Percentiles rank a stretch among this genome's conserved stretches.
These are phyloP conservation scores for Cheilosia urbana DNA, from an alignment of 2,888 invertebrate genomes.

Conservation along the genomic window DNA sequence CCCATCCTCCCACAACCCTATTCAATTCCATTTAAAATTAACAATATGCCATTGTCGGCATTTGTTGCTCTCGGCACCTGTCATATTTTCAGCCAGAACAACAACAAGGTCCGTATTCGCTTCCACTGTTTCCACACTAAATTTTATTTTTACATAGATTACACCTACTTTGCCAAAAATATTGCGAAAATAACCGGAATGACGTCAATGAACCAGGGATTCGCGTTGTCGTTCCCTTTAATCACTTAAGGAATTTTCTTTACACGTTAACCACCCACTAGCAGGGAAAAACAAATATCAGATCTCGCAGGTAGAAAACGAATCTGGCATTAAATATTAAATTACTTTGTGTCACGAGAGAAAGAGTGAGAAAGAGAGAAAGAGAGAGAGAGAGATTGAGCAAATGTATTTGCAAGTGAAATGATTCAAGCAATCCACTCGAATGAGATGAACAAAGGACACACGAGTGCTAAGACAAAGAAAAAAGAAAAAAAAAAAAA, in stretches of 20 bases:
- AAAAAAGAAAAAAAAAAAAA: constrained; percentile 59
- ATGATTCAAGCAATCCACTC: constrained; percentile 17
- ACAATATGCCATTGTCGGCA: no score
- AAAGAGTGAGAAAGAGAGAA: neutral
- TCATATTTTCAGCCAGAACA: no score
- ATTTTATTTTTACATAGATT: no score
- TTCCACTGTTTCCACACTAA: no score
- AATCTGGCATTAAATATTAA: constrained; percentile 19
- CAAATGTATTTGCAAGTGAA: neutral
- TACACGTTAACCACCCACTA: neutral
- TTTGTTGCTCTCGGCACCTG: no score
- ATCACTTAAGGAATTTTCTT: constrained; percentile 22
- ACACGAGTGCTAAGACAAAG: constrained; percentile 39
- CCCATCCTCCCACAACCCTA: no score
- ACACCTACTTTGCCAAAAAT: neutral
- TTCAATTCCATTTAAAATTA: no score
- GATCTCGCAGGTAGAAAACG: neutral
- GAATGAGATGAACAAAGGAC: constrained; percentile 40
- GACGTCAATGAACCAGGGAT: constrained; percentile 29
- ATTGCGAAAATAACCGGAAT: constrained; percentile 9
- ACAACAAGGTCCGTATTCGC: no score
- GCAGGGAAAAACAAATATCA: neutral
- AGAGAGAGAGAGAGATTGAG: neutral
- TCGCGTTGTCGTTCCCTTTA: constrained; percentile 6
- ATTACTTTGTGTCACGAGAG: neutral